A percentile compares a stretch with the other conserved stretches of the same genome.
phyloP scores from a whole-genome alignment of 2,888 invertebrate species.

The Teleiodes luculella region DNA sequence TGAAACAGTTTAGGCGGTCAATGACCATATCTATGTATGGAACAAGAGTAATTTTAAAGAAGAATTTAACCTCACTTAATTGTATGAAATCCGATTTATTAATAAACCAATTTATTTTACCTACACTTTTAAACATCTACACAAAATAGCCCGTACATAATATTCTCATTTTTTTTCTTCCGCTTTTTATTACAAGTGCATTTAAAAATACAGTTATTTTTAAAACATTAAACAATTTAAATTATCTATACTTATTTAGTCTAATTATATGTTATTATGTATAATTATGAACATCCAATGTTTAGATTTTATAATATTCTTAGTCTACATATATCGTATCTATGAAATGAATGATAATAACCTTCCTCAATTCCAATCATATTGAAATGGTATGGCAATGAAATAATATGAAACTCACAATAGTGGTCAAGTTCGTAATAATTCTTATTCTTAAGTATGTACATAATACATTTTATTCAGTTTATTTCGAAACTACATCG shows the following conservation, averaged over 20 bases:
- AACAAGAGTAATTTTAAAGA: too few species aligned
- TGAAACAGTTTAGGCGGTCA: too few species aligned
- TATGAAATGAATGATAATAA: background rate
- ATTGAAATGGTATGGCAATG: background rate
- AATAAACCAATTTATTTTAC: too few species aligned
- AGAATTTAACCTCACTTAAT: too few species aligned
- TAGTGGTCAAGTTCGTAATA: too few species aligned
- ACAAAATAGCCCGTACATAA: constrained; percentile 16
- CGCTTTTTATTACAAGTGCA: background rate
- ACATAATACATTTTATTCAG: too few species aligned
- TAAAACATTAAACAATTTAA: background rate
- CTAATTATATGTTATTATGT: background rate
- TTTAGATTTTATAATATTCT: background rate
- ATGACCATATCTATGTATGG: too few species aligned
- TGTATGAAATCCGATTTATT: too few species aligned
- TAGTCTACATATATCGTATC: background rate
- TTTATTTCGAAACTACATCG: too few species aligned
- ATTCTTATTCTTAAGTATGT: too few species aligned
- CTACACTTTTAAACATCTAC: too few species aligned
- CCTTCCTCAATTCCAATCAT: background rate
- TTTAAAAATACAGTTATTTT: background rate
- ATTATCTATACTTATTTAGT: background rate
- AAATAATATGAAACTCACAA: background rate
- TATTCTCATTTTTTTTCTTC: constrained; percentile 23
- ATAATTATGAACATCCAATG: background rate